These are phyloP conservation scores for Limnephilus lunatus DNA, from an alignment of 2,888 invertebrate genomes.

Conservation along the genomic window DNA sequence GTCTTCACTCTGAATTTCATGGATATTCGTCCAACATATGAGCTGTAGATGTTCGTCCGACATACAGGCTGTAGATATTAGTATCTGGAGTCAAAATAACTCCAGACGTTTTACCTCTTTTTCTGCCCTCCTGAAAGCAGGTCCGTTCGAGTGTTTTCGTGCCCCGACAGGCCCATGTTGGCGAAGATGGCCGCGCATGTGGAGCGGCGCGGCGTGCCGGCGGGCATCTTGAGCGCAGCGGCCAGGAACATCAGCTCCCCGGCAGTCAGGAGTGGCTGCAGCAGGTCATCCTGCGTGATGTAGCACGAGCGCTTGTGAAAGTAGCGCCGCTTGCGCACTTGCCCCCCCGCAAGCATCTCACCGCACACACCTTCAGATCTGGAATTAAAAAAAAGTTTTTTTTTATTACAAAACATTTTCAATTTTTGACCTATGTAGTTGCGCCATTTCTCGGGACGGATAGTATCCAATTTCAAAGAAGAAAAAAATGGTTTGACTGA, in stretches of 20 bases:
- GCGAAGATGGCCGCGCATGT: constrained; percentile 77
- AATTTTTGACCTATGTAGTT: no score
- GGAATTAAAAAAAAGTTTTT: constrained; percentile 66
- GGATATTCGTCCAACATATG: no score
- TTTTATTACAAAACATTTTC: no score
- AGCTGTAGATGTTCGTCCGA: no score
- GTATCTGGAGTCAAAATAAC: no score
- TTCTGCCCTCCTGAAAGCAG: constrained; percentile 87
- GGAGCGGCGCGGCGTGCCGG: constrained; percentile 73
- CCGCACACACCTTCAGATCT: constrained; percentile 83
- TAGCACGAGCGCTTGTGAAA: constrained; percentile 87
- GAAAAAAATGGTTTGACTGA: no score
- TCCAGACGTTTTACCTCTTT: constrained; percentile 75
- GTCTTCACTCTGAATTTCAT: no score
- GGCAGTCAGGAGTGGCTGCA: constrained; percentile 85
- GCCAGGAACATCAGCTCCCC: constrained; percentile 88
- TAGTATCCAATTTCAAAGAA: no score
- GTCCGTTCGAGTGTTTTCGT: constrained; percentile 81
- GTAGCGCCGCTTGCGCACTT: constrained; percentile 79
- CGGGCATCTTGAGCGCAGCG: constrained; percentile 84
- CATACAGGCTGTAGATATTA: no score
- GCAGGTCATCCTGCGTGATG: constrained; percentile 87
- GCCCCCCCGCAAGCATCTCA: constrained; percentile 82
- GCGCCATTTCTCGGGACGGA: no score
- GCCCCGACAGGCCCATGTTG: constrained; percentile 80